Conservation (phyloP, 2,888 invertebrate genomes). For the Drosophila prolongata region DNA sequence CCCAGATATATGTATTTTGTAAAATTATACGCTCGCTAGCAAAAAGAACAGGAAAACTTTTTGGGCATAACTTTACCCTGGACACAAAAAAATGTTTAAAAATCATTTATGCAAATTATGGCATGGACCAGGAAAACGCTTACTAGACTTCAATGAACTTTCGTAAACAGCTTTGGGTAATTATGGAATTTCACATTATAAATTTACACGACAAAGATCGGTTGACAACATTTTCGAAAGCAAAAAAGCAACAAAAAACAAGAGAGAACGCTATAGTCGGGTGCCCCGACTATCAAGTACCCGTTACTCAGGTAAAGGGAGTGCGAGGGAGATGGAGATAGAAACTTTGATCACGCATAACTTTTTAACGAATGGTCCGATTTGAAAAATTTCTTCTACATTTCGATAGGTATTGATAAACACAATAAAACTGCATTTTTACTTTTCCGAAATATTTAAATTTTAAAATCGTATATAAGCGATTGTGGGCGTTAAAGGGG, state of each 20-base stretch:
- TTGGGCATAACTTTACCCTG: slow-evolving; percentile 33
- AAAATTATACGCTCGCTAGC: slow-evolving; percentile 44
- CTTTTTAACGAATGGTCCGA: no score
- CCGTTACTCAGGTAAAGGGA: no score
- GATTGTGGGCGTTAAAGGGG: no score
- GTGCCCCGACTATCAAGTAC: no score
- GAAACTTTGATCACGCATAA: no score
- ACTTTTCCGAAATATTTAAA: no score
- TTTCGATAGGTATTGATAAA: no score
- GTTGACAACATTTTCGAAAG: slow-evolving; percentile 6
- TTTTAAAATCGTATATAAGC: no score
- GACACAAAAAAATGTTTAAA: slow-evolving; percentile 39
- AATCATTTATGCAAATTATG: slow-evolving; percentile 65
- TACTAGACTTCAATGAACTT: slow-evolving; percentile 38
- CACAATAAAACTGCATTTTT: no score
- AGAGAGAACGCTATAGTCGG: no score
- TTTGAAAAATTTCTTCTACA: no score
- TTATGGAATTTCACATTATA: slow-evolving; percentile 51
- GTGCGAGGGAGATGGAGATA: no score
- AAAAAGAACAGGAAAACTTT: slow-evolving; percentile 54
- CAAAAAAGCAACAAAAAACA: not conserved
- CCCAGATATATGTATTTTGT: slow-evolving; percentile 54
- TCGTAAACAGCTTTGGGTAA: slow-evolving; percentile 29
- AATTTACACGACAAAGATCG: slow-evolving; percentile 52
- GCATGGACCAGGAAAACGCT: slow-evolving; percentile 12